These are phyloP conservation scores for Hirtodrosophila cameraria DNA, from an alignment of 2,888 invertebrate species.

Conservation along the genomic window DNA sequence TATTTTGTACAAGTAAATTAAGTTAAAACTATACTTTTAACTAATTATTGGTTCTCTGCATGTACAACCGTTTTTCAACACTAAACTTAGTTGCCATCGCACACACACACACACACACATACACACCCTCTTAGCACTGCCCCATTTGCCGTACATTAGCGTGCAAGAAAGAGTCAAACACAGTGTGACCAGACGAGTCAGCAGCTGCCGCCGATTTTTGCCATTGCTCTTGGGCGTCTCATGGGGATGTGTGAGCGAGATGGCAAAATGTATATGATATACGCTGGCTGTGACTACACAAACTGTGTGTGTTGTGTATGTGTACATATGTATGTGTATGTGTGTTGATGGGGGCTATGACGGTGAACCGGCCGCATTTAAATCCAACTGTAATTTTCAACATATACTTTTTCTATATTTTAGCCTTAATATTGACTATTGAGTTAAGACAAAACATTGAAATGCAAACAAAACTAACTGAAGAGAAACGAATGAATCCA, in stretches of 20 bases:
- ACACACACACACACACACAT: slow-evolving; percentile 41
- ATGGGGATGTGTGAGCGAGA: slow-evolving; percentile 55
- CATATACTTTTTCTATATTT: slow-evolving; percentile 10
- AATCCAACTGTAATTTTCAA: slow-evolving; percentile 46
- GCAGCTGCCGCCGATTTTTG: slow-evolving; percentile 50
- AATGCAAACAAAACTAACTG: background rate
- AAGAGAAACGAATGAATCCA: background rate
- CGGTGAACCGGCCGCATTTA: slow-evolving; percentile 63
- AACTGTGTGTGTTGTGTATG: slow-evolving; percentile 15
- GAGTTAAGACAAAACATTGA: slow-evolving; percentile 3
- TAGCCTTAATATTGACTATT: slow-evolving; percentile 8
- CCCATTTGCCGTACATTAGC: slow-evolving; percentile 52
- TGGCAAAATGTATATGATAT: slow-evolving; percentile 32
- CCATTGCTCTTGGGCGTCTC: slow-evolving; percentile 43
- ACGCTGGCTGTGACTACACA: slow-evolving; percentile 33
- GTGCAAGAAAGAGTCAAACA: slow-evolving; percentile 62
- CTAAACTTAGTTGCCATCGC: slow-evolving; percentile 49
- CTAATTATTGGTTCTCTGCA: slow-evolving; percentile 63
- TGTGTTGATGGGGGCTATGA: slow-evolving; percentile 60
- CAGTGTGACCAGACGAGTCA: slow-evolving; percentile 36
- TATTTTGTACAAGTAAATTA: slow-evolving; percentile 53
- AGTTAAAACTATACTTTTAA: slow-evolving; percentile 66
- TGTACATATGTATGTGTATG: slow-evolving; percentile 19
- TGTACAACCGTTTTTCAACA: slow-evolving; percentile 57
- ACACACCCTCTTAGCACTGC: slow-evolving; percentile 62